Evolutionary conservation across 30 jellyfish, hydroid and myxozoan genomes (phyloP).

Genomic region (Aurelia coerulea): DNA sequence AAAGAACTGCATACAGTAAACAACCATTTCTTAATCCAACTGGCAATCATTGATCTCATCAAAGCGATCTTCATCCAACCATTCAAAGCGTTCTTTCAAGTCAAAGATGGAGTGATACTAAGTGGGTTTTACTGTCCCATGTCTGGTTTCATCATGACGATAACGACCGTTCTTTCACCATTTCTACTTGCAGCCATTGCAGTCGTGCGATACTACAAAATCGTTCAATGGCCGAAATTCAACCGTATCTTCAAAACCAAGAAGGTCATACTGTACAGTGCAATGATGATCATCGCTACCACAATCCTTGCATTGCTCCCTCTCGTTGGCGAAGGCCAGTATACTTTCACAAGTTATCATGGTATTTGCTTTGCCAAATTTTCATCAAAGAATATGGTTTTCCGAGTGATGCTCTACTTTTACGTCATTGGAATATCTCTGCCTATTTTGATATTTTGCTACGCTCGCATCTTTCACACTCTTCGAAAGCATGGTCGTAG

Average conservation of each 20-base stretch:
- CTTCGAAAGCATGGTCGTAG: not conserved
- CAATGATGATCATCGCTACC: not conserved
- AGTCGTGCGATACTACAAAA: not conserved
- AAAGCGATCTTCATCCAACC: not conserved
- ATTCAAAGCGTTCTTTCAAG: not conserved
- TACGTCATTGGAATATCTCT: not conserved
- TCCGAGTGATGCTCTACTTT: not conserved
- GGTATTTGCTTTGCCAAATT: slow-evolving; percentile 5
- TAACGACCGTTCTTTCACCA: not conserved
- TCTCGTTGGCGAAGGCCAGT: not conserved
- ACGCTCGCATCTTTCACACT: not conserved
- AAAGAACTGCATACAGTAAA: not conserved
- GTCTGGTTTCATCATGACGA: not conserved
- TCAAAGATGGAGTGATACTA: not conserved
- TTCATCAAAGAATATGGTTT: not conserved
- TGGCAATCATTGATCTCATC: not conserved
- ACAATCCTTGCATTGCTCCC: not conserved
- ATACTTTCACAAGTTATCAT: not conserved
- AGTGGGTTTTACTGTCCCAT: not conserved
- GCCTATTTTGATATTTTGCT: not conserved
- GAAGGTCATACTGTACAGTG: not conserved
- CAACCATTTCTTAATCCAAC: slow-evolving; percentile 1
- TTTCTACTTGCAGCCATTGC: slow-evolving; percentile 2
- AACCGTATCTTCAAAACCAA: not conserved
- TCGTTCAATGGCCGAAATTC: not conserved